phyloP scores from a whole-genome alignment of 2,797 vertebrate genomes.

The Artibeus lituratus region DNA sequence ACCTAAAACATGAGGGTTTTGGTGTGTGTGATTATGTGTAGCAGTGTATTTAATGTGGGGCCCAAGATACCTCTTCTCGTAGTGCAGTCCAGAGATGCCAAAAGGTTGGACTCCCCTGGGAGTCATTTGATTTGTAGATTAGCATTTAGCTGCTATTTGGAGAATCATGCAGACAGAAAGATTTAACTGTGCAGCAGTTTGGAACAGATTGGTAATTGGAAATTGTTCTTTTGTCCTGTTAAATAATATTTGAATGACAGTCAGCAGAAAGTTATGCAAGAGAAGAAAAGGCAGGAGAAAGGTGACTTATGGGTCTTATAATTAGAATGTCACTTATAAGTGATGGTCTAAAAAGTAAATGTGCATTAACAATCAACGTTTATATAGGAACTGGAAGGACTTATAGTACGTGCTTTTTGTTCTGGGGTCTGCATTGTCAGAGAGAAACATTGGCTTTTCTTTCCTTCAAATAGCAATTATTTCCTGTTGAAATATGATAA shows the following conservation, averaged over 20 bases:
- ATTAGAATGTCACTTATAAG: constrained; percentile 57
- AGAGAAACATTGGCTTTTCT: not conserved
- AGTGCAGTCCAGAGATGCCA: too few species aligned
- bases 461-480: not conserved
- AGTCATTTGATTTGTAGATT: not conserved
- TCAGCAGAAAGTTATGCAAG: constrained; percentile 22
- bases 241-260: constrained; percentile 60
- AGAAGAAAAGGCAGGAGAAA: constrained; percentile 42
- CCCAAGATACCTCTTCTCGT: too few species aligned
- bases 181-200: constrained; percentile 10
- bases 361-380: not conserved
- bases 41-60: too few species aligned
- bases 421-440: constrained; percentile 64
- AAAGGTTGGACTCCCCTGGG: too few species aligned
- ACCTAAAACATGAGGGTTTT: too few species aligned
- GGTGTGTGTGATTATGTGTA: too few species aligned
- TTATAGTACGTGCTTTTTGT: constrained; percentile 57
- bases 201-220: constrained; percentile 49
- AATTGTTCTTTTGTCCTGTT: constrained; percentile 53
- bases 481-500: constrained; percentile 35
- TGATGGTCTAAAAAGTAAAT: constrained; percentile 42
- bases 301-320: constrained; percentile 42
- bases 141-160: constrained; percentile 26
- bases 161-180: not conserved
- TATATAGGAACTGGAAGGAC: constrained; percentile 23